Percentiles rank a stretch among this genome's conserved stretches.
Conservation (phyloP, 2,888 invertebrate genomes). For the Pachymerium ferrugineum region DNA sequence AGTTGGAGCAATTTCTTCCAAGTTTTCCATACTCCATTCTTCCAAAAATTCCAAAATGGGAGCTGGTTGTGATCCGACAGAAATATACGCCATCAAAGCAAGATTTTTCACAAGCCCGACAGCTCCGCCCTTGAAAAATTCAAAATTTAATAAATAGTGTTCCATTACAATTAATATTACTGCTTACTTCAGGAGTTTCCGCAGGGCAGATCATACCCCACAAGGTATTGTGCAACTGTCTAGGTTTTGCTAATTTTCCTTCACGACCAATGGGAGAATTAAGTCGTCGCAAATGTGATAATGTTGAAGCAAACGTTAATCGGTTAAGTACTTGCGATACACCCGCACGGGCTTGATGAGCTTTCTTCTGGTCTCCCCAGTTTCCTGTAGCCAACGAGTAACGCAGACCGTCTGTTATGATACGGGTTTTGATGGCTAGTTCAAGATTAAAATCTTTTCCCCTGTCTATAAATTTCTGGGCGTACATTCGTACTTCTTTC, state of each 20-base stretch:
- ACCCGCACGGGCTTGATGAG: constrained; percentile 95
- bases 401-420: constrained; percentile 94
- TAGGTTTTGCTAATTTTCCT: constrained; percentile 96
- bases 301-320: constrained; percentile 94
- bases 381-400: constrained; percentile 99
- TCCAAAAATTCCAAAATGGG: constrained; percentile 99
- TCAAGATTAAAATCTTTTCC: constrained; percentile 98
- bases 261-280: constrained; percentile 99
- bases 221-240: constrained; percentile 96
- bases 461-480: constrained; percentile 97
- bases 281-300: constrained; percentile 94
- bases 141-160: not conserved
- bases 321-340: constrained; percentile 93
- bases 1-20: constrained; percentile 98
- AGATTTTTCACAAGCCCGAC: constrained; percentile 94
- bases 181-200: constrained; percentile 97
- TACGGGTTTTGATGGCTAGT: constrained; percentile 90
- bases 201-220: constrained; percentile 99
- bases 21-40: constrained; percentile 99
- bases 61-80: constrained; percentile 97
- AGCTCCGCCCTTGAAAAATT: constrained; percentile 49
- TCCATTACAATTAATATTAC: constrained; percentile 43
- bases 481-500: constrained; percentile 97
- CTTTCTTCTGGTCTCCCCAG: constrained; percentile 99
- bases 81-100: constrained; percentile 99